Percentiles rank a stretch among this genome's conserved stretches.
Evolutionary conservation across 2,797 vertebrate species (phyloP).

Genomic region (Dryobates pubescens): DNA sequence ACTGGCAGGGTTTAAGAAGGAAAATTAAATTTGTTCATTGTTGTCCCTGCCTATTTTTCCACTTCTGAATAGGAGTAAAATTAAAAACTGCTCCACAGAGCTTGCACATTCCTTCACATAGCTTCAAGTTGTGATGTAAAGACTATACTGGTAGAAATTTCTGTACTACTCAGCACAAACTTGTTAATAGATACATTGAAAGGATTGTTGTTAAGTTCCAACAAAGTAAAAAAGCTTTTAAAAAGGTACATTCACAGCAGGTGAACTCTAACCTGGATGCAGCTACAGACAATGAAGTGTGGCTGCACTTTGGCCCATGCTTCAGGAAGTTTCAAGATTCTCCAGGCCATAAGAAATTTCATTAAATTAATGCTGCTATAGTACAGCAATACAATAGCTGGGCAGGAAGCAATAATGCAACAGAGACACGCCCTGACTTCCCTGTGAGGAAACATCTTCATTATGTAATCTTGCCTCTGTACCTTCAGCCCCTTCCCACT

Average conservation of each 20-base stretch:
- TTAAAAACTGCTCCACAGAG: slow-evolving; percentile 5
- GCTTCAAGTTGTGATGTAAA: slow-evolving; percentile 25
- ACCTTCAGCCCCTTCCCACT: not conserved
- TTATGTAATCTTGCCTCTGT: not conserved
- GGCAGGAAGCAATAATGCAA: not conserved
- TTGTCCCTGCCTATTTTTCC: slow-evolving; percentile 46
- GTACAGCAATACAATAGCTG: not conserved
- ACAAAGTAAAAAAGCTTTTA: not conserved
- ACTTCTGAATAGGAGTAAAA: slow-evolving; percentile 27
- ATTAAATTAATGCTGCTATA: not conserved
- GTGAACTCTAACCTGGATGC: not conserved
- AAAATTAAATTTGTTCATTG: slow-evolving; percentile 50
- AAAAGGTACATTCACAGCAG: not conserved
- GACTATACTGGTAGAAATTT: not conserved
- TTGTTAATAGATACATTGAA: not conserved
- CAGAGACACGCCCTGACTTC: not conserved
- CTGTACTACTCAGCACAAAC: not conserved
- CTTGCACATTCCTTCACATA: slow-evolving; percentile 1
- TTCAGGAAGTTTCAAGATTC: not conserved
- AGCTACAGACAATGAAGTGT: not conserved
- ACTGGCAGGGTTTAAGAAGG: slow-evolving; percentile 31
- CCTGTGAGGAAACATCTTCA: not conserved
- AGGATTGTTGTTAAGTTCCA: not conserved
- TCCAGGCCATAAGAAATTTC: not conserved
- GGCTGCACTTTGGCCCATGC: not conserved